Evolutionary conservation across 2,888 invertebrate genomes (phyloP), one percentile per base, ranked within the genome.

Genomic region (Odontocolon sp.): DNA sequence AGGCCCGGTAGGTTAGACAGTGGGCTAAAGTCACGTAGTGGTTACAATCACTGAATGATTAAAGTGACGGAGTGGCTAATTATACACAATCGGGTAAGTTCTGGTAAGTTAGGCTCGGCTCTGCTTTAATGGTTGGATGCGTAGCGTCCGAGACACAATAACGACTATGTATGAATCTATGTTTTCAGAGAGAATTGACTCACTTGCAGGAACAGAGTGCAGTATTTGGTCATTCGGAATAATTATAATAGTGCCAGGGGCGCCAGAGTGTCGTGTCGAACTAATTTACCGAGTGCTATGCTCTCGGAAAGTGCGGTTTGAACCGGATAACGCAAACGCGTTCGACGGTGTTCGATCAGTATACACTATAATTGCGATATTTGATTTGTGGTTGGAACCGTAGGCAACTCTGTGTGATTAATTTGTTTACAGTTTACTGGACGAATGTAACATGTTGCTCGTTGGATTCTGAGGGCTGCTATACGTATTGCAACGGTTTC

Each of bases 341-440:
- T 42, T 74, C 50, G 64, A 18, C 64, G 70, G 59, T 66, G 78
- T 78, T 79, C 70, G 56, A 71, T 79, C 77, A 66, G 63, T 54
- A 78, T 77, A 38, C 38, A 71, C 76, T 80, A 84, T 84, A 83
- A 86, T 84, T 81, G 81, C 81, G 79, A 80, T 83, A 81, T 84
- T 84, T 85, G 87, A 86, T 87, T 88, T 85, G 82, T 77, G 83
- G 83, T 69, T 57, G 72, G 59, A 11, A 16, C 50, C 38, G 67
- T 61, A 79, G 80, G 63, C 78, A 70, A 47, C 59, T 52, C 36
- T 54, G 66, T 56, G 72, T 83, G 82, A 84, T 87, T 87, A 85
- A 87, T 87, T 86, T 87, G 85, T 87, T 87, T 85, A 84, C 86
- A 84, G 81, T 85, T 85, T 85, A 82, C 78, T 76, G 79, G 77